Evolutionary conservation across 1,140 invertebrate genomes (phyloP), one percentile per base, ranked within the genome.

Genomic region (Megathymus violae): DNA sequence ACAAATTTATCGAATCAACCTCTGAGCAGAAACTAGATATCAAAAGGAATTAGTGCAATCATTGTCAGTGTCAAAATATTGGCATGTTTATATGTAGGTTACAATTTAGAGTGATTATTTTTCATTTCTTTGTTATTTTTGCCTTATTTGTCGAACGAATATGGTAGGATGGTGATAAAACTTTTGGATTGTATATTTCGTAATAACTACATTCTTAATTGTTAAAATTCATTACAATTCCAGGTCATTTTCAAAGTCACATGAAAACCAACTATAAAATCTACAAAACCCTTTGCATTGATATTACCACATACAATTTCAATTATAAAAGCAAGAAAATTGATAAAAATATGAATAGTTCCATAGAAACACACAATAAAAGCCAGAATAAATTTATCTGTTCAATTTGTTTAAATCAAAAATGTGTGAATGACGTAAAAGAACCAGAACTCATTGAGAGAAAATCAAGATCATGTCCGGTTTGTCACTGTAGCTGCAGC

Each of bases 331-430:
- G 48, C n/a, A 62, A 51, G 14, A 58, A 64, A 31, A 31, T n/a
- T 22, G 19, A 16, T 6, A 44, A 65, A 27, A 68, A 62, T 6
- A 78, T 78, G 71, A 69, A 76, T n/a, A n/a, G 10, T 22, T 41
- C 51, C 15, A 38, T 67, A 11, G 44, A 69, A 34, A 69, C 51
- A 40, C 25, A 54, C 27, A 25, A 50, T 44, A 64, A 62, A 47
- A 22, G 15, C 5, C 58, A 58, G 41, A 76, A 76, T n/a, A 67
- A 62, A 69, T 82, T 79, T 40, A 75, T 86, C 19, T 86, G 83
- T 60, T 80, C 79, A 7, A 74, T 84, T 6, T 86, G 83, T 62
- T 63, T 83, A 6, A 85, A 82, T 25, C 44, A 64, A 60, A 54
- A 79, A 72, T 31, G 38, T 62, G 0, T 66, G 54, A 46, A 66